phyloP scores from a whole-genome alignment of 2,797 vertebrate species.

The Valencia hispanica region DNA sequence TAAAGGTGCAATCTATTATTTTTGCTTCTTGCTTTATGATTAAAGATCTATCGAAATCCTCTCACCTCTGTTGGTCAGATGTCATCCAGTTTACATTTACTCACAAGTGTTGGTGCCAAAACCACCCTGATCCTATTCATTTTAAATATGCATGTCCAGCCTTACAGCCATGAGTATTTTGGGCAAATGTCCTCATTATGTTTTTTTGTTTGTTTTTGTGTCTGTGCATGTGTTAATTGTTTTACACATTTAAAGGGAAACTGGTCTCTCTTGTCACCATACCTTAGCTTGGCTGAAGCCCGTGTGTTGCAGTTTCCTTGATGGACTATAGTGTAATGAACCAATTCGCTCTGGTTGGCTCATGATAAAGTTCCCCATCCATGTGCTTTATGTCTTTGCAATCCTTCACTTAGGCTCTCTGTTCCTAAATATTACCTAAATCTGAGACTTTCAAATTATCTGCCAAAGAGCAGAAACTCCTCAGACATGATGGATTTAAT shows the following conservation, averaged over 20 bases:
- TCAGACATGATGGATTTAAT: constrained; percentile 24
- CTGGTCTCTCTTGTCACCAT: neutral
- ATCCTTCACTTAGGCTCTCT: neutral
- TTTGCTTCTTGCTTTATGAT: constrained; percentile 1
- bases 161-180: neutral
- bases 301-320: neutral
- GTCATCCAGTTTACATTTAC: constrained; percentile 13
- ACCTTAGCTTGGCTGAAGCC: neutral
- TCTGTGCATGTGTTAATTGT: neutral
- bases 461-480: constrained; percentile 4
- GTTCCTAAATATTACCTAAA: constrained; percentile 20
- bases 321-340: neutral
- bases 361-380: neutral
- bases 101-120: constrained; percentile 34
- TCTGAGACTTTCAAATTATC: constrained; percentile 12
- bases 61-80: constrained; percentile 15
- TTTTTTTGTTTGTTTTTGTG: neutral
- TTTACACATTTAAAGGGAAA: neutral
- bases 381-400: neutral
- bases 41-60: constrained; percentile 11
- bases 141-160: neutral
- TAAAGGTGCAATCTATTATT: neutral
- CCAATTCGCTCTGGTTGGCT: neutral
- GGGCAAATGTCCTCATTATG: neutral
- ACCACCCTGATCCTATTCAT: constrained; percentile 5